Evolutionary conservation across 2,113 vertebrate species (phyloP), one percentile per base, ranked within the genome.

Genomic region (Brachyhypopomus gauderio): DNA sequence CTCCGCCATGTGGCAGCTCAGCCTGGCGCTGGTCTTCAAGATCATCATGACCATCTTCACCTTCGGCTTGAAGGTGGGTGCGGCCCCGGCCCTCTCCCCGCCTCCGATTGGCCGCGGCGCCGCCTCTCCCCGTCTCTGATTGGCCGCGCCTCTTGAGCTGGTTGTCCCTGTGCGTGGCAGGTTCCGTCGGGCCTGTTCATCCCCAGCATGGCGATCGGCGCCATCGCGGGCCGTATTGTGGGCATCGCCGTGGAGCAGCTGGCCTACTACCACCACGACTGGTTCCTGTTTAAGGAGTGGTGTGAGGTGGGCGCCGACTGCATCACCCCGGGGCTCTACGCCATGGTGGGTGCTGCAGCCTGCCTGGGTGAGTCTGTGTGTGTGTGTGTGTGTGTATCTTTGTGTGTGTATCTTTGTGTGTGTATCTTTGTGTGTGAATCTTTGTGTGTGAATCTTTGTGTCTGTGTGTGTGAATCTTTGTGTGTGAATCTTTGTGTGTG

Each of bases 31-130:
- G 79, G 92, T 98, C 88, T 99, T 99, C 86, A 99, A 99, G 90
- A 98, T 99, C 90, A 95, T 99, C 89, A 98, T 99, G 97, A 99
- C 98, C 52, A 98, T 99, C 55, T 99, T 99, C 92, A 99, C 98
- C 36, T 99, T 99, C 41, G 98, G 98, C 72, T 95, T 99, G 75
- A 99, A 99, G 97, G 98, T 98, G 90, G 90, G 30, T 14, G 7
- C 30, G 30, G 30, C 30, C 30, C 2, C 30, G 1, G 30, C 30
- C 30, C 1, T 30, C 30, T 30, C 2, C 30, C 30, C 30, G 30
- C 30, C 30, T 30, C 30, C 30, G 30, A 30, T 30, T 30, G 30
- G 30, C 30, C 30, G 30, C 3, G 30, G 1, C 30, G 30, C 30
- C 30, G 30, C 30, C 30, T 30, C 3, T 30, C 30, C 30, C 30